These are phyloP conservation scores for Panopea generosa DNA, from an alignment of 2,888 invertebrate genomes.

Conservation along the genomic window DNA sequence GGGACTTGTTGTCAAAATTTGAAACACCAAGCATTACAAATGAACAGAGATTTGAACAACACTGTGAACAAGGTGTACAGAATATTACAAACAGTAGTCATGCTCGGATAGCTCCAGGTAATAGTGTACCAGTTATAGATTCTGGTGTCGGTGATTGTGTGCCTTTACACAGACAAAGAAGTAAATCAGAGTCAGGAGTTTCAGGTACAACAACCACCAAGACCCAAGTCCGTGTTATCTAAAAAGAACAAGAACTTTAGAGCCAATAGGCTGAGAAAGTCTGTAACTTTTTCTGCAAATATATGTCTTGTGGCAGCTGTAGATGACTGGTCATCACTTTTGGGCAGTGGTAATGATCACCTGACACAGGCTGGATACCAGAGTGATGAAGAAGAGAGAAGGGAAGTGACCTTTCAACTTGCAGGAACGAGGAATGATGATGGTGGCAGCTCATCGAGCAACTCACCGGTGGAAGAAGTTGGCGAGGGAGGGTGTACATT, in stretches of 20 bases:
- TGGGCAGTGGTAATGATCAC: conserved; percentile 30
- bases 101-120: conserved; percentile 19
- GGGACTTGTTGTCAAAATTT: conserved; percentile 77
- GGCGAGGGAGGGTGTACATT: conserved; percentile 92
- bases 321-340: conserved; percentile 85
- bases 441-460: conserved; percentile 72
- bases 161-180: conserved; percentile 66
- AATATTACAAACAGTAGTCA: conserved; percentile 10
- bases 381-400: conserved; percentile 72
- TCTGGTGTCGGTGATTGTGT: conserved; percentile 1
- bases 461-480: conserved; percentile 65
- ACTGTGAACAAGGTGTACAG: conserved; percentile 6
- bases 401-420: conserved; percentile 15
- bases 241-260: conserved; percentile 71
- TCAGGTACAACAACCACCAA: conserved; percentile 58
- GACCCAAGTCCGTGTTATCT: conserved; percentile 78
- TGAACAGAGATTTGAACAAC: not conserved
- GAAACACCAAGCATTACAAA: conserved; percentile 56
- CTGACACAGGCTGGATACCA: conserved; percentile 61
- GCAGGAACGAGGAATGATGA: conserved; percentile 67
- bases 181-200: conserved; percentile 79
- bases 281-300: conserved; percentile 97
- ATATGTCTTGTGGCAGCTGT: conserved; percentile 96
- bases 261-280: conserved; percentile 87
- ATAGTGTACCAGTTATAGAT: conserved; percentile 23